Evolutionary conservation across 2,797 vertebrate genomes (phyloP), one percentile per base, ranked within the genome.

Genomic region (Ispidina lecontei): DNA sequence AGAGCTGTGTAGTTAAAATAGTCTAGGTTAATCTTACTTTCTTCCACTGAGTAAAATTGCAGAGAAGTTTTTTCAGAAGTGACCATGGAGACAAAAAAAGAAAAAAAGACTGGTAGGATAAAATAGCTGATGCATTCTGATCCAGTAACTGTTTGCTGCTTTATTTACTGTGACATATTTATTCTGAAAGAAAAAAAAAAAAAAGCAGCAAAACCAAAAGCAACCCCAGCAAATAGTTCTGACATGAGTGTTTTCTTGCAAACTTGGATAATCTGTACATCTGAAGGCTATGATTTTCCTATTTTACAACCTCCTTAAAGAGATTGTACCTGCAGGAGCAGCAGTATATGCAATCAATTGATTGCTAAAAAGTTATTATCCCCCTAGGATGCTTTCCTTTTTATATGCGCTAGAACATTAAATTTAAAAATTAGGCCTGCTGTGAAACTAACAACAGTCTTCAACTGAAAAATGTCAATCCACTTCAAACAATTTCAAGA

Each of bases 351-450:
- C 92, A 97, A 96, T 97, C 91, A 93, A 78, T 96, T 97, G 94
- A 96, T 97, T 97, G 97, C 96, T 93, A 62, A 90, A 90, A 96
- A 93, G 94, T 97, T 97, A 95, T 97, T 97, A 97, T 97, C 95
- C 67, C 94, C 94, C 95, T 94, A 96, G 92, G 90, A 95, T 75
- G 81, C 94, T 96, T 97, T 87, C 91, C 71, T 97, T 96, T 92
- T 96, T 94, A 79, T 94, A 92, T 91, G 91, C 9, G 82, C 89
- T 94, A 84, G 82, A 96, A 96, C 80, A 91, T 94, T 95, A 93
- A 94, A 94, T 93, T 96, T 94, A 87, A 97, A 97, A 96, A 95
- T 96, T 91, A 94, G 65, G 14, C 84, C 91, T 97, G 89, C 95
- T 97, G 93, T 97, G 96, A 97, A 96, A 95, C 76, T 83, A 95